Percentiles rank a stretch among this genome's conserved stretches.
Conservation (phyloP, 2,113 vertebrate genomes). For the Phodopus roborovskii region DNA sequence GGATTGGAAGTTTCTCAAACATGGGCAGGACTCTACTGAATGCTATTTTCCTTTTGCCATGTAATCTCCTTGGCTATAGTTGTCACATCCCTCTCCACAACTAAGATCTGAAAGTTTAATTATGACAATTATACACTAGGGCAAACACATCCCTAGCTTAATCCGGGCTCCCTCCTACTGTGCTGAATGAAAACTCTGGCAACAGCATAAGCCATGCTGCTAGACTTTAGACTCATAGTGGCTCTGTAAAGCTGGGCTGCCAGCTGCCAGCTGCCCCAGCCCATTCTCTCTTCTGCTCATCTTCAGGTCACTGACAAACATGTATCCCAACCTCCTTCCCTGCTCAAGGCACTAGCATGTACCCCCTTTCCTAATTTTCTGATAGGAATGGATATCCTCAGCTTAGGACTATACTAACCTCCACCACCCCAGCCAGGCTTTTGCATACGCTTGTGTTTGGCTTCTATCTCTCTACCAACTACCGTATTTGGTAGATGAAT, state of each 20-base stretch:
- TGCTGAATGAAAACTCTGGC: background rate
- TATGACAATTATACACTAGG: slow-evolving; percentile 8
- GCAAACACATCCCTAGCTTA: background rate
- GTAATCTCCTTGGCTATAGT: background rate
- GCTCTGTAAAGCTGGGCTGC: accelerated
- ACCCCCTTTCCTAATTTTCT: background rate
- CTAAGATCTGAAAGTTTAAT: slow-evolving; percentile 19
- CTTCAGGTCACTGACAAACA: too few species aligned
- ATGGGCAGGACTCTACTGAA: background rate
- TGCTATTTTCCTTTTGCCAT: background rate
- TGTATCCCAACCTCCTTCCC: too few species aligned
- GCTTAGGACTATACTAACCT: accelerated
- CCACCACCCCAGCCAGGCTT: accelerated
- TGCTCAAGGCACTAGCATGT: background rate
- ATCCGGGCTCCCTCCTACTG: background rate
- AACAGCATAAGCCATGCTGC: accelerated
- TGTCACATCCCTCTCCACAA: background rate
- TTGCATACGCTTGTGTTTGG: accelerated
- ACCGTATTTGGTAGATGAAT: background rate
- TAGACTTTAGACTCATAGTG: background rate
- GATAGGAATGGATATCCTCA: background rate
- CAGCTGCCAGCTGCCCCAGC: background rate
- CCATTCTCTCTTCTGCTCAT: background rate
- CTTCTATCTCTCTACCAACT: too few species aligned
- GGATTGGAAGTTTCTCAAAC: background rate